Conservation (phyloP, 2,888 invertebrate genomes). For the Copidosoma aretas region DNA sequence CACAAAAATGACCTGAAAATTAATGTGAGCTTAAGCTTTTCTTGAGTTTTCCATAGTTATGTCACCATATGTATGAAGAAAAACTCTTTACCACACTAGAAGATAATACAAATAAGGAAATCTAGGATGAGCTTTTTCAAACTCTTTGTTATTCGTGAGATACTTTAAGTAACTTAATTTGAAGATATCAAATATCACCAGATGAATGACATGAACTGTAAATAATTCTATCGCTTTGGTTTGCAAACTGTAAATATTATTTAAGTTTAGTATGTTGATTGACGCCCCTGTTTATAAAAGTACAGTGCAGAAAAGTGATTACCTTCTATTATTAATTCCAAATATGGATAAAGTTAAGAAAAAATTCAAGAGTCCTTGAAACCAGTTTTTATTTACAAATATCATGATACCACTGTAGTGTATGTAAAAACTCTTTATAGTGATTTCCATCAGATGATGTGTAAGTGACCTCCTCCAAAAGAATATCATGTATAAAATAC, state of each 20-base stretch:
- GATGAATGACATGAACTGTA: constrained; percentile 26
- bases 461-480: constrained; percentile 22
- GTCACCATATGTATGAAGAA: not conserved
- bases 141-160: constrained; percentile 13
- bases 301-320: constrained; percentile 4
- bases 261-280: constrained; percentile 8
- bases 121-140: constrained; percentile 21
- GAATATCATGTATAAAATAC: constrained; percentile 30
- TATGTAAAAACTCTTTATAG: constrained; percentile 33
- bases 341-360: constrained; percentile 28
- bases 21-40: not conserved
- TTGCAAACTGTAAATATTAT: constrained; percentile 22
- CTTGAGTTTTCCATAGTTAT: not conserved
- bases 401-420: constrained; percentile 26
- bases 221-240: constrained; percentile 21
- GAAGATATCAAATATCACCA: constrained; percentile 28
- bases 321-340: constrained; percentile 31
- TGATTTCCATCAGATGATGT: constrained; percentile 22
- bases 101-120: constrained; percentile 23
- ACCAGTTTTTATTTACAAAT: constrained; percentile 17
- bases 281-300: not conserved
- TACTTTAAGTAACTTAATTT: constrained; percentile 26
- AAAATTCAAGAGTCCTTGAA: constrained; percentile 31
- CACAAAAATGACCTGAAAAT: constrained; percentile 27
- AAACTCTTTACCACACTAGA: constrained; percentile 31